A percentile compares a stretch with the other conserved stretches of the same genome.
Conservation (phyloP, 2,888 invertebrate species). For the Lasioglossum calceatum region DNA sequence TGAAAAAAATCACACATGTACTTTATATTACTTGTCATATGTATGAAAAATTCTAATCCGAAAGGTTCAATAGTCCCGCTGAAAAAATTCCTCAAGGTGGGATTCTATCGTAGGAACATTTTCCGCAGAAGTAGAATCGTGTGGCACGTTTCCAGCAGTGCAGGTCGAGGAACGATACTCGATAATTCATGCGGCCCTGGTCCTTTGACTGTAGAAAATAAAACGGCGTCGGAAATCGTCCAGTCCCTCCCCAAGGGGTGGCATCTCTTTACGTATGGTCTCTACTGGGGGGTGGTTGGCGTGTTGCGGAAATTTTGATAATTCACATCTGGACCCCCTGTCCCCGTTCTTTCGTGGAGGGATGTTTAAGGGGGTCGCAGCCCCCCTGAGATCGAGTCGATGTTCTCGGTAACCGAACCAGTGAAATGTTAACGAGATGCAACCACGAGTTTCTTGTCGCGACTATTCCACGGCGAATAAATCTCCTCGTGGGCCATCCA, state of each 20-base stretch:
- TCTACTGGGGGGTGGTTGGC: background rate
- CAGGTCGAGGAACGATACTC: conserved; percentile 40
- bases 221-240: conserved; percentile 16
- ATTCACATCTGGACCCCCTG: conserved; percentile 66
- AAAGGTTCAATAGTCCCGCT: too few species aligned
- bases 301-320: conserved; percentile 75
- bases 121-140: background rate
- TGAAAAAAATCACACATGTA: too few species aligned
- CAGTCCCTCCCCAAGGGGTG: background rate
- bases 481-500: conserved; percentile 18
- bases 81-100: too few species aligned
- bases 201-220: conserved; percentile 14
- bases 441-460: conserved; percentile 1
- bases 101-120: background rate
- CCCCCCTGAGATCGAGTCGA: conserved; percentile 47
- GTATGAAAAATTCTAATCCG: too few species aligned
- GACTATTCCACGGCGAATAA: conserved; percentile 16
- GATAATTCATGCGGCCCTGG: conserved; percentile 54
- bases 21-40: fast-evolving
- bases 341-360: background rate
- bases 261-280: conserved; percentile 6
- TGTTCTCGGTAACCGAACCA: conserved; percentile 28
- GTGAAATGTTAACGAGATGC: conserved; percentile 61
- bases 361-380: conserved; percentile 58
- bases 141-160: conserved; percentile 24